Conservation (phyloP, 2,888 invertebrate species). For the Chelonus formosanus region DNA sequence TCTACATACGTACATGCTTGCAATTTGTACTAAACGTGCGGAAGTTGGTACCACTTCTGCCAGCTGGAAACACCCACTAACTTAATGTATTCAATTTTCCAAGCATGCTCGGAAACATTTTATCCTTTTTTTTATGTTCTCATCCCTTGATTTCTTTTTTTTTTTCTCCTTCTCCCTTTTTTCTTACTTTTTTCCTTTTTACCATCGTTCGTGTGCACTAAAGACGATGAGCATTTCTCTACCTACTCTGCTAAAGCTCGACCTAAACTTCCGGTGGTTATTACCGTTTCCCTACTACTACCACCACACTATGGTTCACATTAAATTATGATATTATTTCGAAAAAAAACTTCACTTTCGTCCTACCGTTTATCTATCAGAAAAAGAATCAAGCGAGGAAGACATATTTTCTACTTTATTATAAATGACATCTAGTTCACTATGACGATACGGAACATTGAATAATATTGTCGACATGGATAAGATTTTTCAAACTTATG, state of each 20-base stretch:
- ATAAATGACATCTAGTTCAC: not conserved
- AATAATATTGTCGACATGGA: slow-evolving; percentile 8
- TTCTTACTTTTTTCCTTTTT: not conserved
- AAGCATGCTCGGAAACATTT: slow-evolving; percentile 30
- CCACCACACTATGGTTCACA: not conserved
- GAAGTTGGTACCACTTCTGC: slow-evolving; percentile 34
- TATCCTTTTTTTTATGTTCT: slow-evolving; percentile 16
- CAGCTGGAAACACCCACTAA: slow-evolving; percentile 34
- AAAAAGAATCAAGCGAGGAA: not conserved
- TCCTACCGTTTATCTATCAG: too few relatives aligned
- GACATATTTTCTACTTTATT: slow-evolving; percentile 4
- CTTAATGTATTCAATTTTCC: slow-evolving; percentile 48
- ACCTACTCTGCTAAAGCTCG: not conserved
- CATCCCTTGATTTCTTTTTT: slow-evolving; percentile 15
- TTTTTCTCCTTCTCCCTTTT: not conserved
- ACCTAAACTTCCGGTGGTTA: slow-evolving; percentile 6
- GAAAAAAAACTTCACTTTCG: not conserved
- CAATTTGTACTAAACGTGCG: slow-evolving; percentile 37
- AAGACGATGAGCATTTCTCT: slow-evolving; percentile 1
- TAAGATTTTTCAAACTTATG: slow-evolving; percentile 5
- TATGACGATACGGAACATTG: slow-evolving; percentile 4
- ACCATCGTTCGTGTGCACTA: not conserved
- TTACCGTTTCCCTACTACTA: not conserved
- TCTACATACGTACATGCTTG: slow-evolving; percentile 35
- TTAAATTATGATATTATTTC: slow-evolving; percentile 4